A percentile compares a stretch with the other conserved stretches of the same genome.
Evolutionary conservation across 2,113 vertebrate genomes (phyloP).

Genomic region (Ceuthmochares aereus): DNA sequence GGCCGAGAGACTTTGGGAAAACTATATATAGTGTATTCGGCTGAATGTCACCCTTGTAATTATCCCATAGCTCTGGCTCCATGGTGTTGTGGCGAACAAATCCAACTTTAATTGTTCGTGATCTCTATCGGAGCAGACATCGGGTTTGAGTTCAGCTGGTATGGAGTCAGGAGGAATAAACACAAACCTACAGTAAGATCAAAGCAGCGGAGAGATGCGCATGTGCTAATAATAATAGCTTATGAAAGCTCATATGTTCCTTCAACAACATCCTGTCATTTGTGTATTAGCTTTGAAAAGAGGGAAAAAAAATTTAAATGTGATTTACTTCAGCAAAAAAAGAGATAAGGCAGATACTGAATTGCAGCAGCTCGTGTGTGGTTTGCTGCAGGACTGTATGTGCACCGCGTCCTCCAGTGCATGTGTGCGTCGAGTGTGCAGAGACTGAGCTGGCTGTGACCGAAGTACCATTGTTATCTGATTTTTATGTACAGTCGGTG

Average conservation of each 20-base stretch:
- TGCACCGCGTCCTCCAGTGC: background rate
- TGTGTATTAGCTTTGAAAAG: conserved; percentile 72
- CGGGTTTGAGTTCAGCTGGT: background rate
- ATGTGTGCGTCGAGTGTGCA: conserved; percentile 11
- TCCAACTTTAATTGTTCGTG: conserved; percentile 38
- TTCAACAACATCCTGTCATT: conserved; percentile 80
- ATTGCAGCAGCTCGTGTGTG: conserved; percentile 39
- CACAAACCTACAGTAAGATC: conserved; percentile 64
- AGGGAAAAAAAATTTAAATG: conserved; percentile 22
- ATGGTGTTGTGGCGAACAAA: conserved; percentile 38
- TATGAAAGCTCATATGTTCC: conserved; percentile 78
- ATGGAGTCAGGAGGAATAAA: conserved; percentile 57
- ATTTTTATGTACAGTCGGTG: conserved; percentile 55
- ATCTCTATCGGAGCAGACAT: conserved; percentile 37
- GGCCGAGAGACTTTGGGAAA: conserved; percentile 53
- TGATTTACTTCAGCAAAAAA: conserved; percentile 41
- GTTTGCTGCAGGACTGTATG: conserved; percentile 35
- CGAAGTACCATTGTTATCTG: conserved; percentile 67
- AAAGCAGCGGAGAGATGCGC: conserved; percentile 61
- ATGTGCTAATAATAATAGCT: conserved; percentile 71
- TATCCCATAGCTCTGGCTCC: background rate
- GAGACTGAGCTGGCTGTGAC: conserved; percentile 50
- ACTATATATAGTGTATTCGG: background rate
- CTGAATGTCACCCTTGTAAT: background rate
- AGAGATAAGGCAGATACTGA: conserved; percentile 33